A percentile compares a stretch with the other conserved stretches of the same genome.
phyloP scores from a whole-genome alignment of 2,888 invertebrate genomes.

The Luffia ferchaultella region DNA sequence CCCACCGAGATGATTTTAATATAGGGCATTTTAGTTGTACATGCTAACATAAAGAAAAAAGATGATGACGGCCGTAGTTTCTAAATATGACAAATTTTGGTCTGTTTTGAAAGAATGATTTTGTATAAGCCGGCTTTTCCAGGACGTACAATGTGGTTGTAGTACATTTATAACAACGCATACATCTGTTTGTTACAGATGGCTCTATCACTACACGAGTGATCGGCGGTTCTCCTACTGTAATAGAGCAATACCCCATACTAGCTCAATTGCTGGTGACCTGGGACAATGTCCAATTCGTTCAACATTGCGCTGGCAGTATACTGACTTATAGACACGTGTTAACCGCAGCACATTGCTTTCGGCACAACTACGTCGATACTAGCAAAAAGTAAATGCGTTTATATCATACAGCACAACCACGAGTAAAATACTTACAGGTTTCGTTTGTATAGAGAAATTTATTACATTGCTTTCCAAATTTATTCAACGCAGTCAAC shows the following conservation, averaged over 20 bases:
- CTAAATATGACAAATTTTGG: no score
- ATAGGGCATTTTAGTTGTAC: no score
- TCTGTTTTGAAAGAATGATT: no score
- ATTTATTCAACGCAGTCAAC: no score
- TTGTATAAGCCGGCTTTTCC: no score
- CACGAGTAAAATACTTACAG: neutral
- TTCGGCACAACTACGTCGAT: slow-evolving; percentile 34
- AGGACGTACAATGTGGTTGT: no score
- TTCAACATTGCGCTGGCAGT: slow-evolving; percentile 50
- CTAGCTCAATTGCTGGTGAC: slow-evolving; percentile 44
- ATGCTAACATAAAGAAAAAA: no score
- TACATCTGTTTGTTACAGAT: no score
- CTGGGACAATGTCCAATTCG: slow-evolving; percentile 38
- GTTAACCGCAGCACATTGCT: slow-evolving; percentile 51
- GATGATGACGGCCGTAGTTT: no score
- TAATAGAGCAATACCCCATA: slow-evolving; percentile 42
- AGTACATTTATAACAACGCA: no score
- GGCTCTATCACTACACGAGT: slow-evolving; percentile 22
- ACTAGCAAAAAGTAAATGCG: slow-evolving; percentile 41
- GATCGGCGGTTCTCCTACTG: slow-evolving; percentile 43
- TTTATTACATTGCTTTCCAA: no score
- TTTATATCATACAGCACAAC: neutral
- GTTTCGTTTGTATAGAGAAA: neutral
- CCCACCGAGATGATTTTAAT: no score
- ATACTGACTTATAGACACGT: slow-evolving; percentile 46